Percentiles rank a stretch among this genome's conserved stretches.
phyloP scores from a whole-genome alignment of 30 jellyfish, hydroid and myxozoan genomes.

The Turritopsis dohrnii region DNA sequence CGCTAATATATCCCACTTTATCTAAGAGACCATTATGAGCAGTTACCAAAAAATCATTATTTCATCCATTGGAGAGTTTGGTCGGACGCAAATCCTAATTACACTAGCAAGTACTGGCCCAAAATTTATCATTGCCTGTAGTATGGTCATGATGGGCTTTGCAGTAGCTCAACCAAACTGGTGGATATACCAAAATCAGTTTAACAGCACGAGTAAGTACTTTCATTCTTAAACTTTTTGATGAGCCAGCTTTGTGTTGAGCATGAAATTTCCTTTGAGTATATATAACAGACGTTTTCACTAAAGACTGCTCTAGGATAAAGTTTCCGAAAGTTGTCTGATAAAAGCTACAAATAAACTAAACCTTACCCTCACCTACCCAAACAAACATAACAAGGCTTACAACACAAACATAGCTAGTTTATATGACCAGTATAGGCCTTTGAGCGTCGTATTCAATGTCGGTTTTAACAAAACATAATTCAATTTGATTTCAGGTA shows the following conservation, averaged over 20 bases:
- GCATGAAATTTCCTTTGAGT: not conserved
- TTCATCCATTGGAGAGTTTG: conserved; percentile 28
- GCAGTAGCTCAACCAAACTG: conserved; percentile 36
- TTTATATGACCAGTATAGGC: too few species aligned
- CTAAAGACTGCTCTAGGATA: too few species aligned
- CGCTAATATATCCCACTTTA: not conserved
- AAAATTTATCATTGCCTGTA: conserved; percentile 36
- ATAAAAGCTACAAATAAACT: too few species aligned
- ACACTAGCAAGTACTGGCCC: conserved; percentile 22
- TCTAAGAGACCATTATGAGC: not conserved
- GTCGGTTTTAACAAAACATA: too few species aligned
- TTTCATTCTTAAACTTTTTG: not conserved
- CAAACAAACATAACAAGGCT: too few species aligned
- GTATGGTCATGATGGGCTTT: conserved; percentile 35
- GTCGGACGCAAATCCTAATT: conserved; percentile 9
- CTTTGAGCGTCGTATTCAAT: not conserved
- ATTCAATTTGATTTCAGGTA: not conserved
- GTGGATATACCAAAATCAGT: conserved; percentile 18
- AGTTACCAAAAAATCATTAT: conserved; percentile 16
- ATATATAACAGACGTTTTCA: not conserved
- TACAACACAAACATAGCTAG: too few species aligned
- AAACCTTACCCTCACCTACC: too few species aligned
- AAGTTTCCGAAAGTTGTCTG: too few species aligned
- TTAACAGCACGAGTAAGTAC: not conserved
- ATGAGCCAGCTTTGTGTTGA: not conserved